These are phyloP conservation scores for Microctonus brassicae DNA, from an alignment of 2,888 invertebrate species.

Conservation along the genomic window DNA sequence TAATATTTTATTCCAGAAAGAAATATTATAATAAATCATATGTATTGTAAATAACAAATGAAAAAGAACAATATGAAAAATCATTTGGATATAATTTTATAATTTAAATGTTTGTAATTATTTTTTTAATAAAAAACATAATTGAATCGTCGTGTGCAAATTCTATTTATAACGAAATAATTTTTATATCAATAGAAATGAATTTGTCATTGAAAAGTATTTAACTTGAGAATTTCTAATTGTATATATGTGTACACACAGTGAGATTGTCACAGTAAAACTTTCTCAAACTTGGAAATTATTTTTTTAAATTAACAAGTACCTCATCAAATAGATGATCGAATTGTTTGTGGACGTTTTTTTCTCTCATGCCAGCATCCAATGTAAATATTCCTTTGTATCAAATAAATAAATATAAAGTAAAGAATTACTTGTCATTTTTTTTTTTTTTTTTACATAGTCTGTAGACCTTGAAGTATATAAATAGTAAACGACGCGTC, in stretches of 20 bases:
- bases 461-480: conserved; percentile 44
- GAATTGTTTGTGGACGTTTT: conserved; percentile 61
- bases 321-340: conserved; percentile 67
- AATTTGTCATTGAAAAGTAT: no score
- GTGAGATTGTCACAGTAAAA: not conserved
- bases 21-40: no score
- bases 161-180: not conserved
- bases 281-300: not conserved
- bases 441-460: conserved; percentile 40
- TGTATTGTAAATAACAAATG: no score
- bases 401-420: not conserved
- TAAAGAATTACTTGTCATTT: not conserved
- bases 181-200: not conserved
- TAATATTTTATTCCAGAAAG: no score
- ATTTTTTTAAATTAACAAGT: not conserved
- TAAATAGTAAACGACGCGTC: conserved; percentile 60
- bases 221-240: no score
- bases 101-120: no score
- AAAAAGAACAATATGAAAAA: no score
- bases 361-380: conserved; percentile 61
- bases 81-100: no score
- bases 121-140: no score
- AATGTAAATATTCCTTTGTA: no score
- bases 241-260: not conserved
- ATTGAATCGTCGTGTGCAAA: no score